Conservation (phyloP, 2,888 invertebrate species). For the Neuroscelio doddi region DNA sequence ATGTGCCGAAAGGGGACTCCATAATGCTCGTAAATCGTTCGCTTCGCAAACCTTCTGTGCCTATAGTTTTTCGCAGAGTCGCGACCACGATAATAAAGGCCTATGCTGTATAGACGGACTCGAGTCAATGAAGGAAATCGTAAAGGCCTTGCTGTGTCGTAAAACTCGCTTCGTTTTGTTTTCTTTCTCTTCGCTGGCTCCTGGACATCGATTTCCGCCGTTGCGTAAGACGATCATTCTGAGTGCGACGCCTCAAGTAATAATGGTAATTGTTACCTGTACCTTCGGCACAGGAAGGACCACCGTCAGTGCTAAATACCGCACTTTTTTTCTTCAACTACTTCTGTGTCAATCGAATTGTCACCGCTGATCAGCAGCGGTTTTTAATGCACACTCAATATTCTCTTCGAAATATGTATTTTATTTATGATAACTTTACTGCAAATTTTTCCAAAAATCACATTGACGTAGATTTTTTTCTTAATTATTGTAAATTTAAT, state of each 20-base stretch:
- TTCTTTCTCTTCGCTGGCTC: conserved; percentile 31
- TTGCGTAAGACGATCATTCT: conserved; percentile 57
- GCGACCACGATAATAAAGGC: conserved; percentile 49
- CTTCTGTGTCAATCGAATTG: too few species aligned
- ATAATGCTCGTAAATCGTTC: conserved; percentile 46
- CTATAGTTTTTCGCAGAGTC: conserved; percentile 36
- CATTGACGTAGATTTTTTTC: too few species aligned
- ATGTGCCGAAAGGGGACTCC: conserved; percentile 28
- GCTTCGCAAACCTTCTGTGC: conserved; percentile 33
- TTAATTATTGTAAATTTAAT: too few species aligned
- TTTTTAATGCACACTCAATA: too few species aligned
- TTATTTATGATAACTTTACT: too few species aligned
- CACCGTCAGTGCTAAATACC: conserved; percentile 25
- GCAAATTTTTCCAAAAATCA: too few species aligned
- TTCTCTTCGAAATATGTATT: too few species aligned
- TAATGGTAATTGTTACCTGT: conserved; percentile 57
- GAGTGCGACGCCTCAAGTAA: conserved; percentile 48
- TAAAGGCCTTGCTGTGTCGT: conserved; percentile 53
- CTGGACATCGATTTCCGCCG: conserved; percentile 57
- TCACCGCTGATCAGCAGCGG: too few species aligned
- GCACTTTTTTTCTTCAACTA: too few species aligned
- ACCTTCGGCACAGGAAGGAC: conserved; percentile 39
- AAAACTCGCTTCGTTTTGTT: conserved; percentile 51
- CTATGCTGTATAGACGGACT: conserved; percentile 32
- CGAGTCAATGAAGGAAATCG: conserved; percentile 55